These are phyloP conservation scores for Lumbricus terrestris DNA, from an alignment of 2,888 invertebrate genomes.

Conservation along the genomic window DNA sequence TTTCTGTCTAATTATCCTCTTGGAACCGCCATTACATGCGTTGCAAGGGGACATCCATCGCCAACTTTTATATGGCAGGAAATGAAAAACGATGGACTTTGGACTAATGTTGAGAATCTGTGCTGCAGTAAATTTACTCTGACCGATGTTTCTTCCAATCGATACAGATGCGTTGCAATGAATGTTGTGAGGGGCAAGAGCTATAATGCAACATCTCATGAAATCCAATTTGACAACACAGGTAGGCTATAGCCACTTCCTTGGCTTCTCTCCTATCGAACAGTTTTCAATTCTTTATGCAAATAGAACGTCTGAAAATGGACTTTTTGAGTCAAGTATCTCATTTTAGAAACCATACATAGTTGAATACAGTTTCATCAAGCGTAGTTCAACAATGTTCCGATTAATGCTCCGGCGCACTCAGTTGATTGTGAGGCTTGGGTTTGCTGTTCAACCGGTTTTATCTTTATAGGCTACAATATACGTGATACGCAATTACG, in stretches of 20 bases:
- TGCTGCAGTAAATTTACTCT: not conserved
- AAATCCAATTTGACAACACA: not conserved
- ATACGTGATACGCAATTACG: no score
- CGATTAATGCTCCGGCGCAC: no score
- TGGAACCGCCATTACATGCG: not conserved
- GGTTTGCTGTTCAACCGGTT: no score
- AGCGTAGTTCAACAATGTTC: no score
- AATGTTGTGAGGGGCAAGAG: not conserved
- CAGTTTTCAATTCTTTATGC: no score
- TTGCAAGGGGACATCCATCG: not conserved
- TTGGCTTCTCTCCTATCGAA: no score
- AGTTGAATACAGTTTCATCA: no score
- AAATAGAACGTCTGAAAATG: no score
- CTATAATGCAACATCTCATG: not conserved
- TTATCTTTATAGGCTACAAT: no score
- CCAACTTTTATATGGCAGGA: not conserved
- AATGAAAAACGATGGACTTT: not conserved
- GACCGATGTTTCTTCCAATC: not conserved
- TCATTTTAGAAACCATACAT: no score
- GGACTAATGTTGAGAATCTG: not conserved
- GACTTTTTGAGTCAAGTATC: no score
- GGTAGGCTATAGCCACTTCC: not conserved
- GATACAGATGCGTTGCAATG: not conserved
- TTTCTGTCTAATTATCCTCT: not conserved
- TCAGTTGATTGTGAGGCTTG: no score